These are phyloP conservation scores for Mamestra configurata DNA, from an alignment of 1,140 invertebrate species.

Conservation along the genomic window DNA sequence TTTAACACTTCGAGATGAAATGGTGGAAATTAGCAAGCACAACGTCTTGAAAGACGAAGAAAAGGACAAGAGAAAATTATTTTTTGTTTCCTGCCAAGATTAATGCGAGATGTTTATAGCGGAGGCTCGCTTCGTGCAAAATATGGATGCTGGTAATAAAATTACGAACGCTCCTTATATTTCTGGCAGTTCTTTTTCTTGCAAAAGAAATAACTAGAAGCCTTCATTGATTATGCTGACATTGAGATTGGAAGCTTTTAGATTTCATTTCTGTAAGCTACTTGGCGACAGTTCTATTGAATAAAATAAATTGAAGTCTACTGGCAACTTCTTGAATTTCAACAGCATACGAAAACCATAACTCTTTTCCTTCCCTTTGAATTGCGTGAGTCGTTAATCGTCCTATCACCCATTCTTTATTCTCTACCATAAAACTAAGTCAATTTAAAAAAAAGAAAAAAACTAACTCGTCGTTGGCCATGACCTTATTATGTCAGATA, in stretches of 20 bases:
- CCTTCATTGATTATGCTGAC: neutral
- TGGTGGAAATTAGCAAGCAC: constrained; percentile 8
- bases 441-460: neutral
- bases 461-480: neutral
- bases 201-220: neutral
- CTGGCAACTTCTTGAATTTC: no score
- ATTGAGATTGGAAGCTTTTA: neutral
- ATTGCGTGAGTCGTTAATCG: neutral
- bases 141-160: constrained; percentile 29
- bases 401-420: neutral
- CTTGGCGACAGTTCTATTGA: neutral
- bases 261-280: neutral
- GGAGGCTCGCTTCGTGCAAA: neutral
- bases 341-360: neutral
- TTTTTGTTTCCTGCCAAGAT: neutral
- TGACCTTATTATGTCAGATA: constrained; percentile 5
- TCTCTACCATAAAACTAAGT: neutral
- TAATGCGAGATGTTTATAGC: constrained; percentile 17
- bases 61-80: constrained; percentile 4
- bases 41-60: neutral
- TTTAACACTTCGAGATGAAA: constrained; percentile 22
- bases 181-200: constrained; percentile 3
- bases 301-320: neutral
- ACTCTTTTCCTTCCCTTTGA: neutral
- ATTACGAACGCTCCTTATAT: constrained; percentile 18